These are phyloP conservation scores for Rhopalosiphum padi DNA, from an alignment of 1,140 invertebrate genomes.

Conservation along the genomic window DNA sequence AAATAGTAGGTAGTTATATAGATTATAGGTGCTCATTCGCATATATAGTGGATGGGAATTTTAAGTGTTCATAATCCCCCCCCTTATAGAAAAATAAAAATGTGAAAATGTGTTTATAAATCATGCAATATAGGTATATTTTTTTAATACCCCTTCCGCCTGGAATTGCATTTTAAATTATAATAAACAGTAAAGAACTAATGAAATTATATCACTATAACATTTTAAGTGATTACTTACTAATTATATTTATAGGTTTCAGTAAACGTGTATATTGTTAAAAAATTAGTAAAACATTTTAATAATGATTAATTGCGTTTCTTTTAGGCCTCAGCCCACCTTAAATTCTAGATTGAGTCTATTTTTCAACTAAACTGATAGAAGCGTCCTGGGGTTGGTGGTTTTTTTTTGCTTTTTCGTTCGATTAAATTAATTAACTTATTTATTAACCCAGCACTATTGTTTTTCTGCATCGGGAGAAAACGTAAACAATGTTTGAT, in stretches of 20 bases:
- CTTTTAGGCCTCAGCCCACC: no score
- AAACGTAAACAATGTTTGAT: constrained; percentile 40
- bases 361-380: not conserved
- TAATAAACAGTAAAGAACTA: not conserved
- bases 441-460: not conserved
- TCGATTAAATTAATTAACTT: not conserved
- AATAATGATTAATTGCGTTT: not conserved
- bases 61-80: not conserved
- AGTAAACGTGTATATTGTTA: not conserved
- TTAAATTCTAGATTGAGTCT: not conserved
- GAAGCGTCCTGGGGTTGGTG: not conserved
- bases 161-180: not conserved
- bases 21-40: not conserved
- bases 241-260: not conserved
- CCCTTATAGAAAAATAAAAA: no score
- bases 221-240: not conserved
- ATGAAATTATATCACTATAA: not conserved
- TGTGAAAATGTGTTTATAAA: not conserved
- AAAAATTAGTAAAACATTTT: not conserved
- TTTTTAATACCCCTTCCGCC: not conserved
- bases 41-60: not conserved
- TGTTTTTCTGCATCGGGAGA: constrained; percentile 24
- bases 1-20: no score
- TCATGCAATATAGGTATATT: not conserved
- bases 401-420: not conserved